A percentile compares a stretch with the other conserved stretches of the same genome.
Conservation (phyloP, 2,888 invertebrate species). For the Caenorhabditis parvicauda region DNA sequence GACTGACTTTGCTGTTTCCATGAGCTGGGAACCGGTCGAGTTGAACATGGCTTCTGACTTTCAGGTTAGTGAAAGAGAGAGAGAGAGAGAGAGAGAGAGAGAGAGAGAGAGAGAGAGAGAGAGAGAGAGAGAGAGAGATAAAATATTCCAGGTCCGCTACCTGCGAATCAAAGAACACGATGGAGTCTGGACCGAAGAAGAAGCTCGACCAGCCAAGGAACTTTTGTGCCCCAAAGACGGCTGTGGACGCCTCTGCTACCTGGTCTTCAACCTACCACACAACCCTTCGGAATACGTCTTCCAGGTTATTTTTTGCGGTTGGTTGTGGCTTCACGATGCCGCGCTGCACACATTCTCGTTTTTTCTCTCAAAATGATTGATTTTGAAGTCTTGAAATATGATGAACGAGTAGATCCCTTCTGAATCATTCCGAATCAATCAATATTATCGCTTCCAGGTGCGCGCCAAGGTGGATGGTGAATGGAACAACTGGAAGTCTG, state of each 20-base stretch:
- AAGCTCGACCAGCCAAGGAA: conserved; percentile 41
- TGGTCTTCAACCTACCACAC: conserved; percentile 61
- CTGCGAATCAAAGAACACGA: conserved; percentile 48
- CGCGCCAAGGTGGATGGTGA: conserved; percentile 56
- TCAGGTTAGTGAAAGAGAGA: too few species aligned
- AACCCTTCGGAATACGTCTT: conserved; percentile 56
- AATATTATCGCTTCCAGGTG: conserved; percentile 34
- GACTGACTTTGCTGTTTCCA: conserved; percentile 59
- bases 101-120: background rate
- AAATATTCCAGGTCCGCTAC: conserved; percentile 57
- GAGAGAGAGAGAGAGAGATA: too few species aligned
- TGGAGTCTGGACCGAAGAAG: conserved; percentile 54
- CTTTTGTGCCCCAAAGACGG: conserved; percentile 48
- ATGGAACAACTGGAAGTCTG: conserved; percentile 62
- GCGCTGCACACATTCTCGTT: background rate
- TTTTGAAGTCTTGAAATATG: too few species aligned
- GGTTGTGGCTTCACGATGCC: too few species aligned
- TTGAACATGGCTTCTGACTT: conserved; percentile 56
- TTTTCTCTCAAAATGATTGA: background rate
- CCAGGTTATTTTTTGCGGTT: conserved; percentile 48
- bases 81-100: too few species aligned
- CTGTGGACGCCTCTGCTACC: conserved; percentile 61
- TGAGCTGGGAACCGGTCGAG: conserved; percentile 61
- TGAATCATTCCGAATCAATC: background rate
- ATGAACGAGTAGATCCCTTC: background rate